Conservation (phyloP, 2,797 vertebrate species). For the Spheniscus humboldti region DNA sequence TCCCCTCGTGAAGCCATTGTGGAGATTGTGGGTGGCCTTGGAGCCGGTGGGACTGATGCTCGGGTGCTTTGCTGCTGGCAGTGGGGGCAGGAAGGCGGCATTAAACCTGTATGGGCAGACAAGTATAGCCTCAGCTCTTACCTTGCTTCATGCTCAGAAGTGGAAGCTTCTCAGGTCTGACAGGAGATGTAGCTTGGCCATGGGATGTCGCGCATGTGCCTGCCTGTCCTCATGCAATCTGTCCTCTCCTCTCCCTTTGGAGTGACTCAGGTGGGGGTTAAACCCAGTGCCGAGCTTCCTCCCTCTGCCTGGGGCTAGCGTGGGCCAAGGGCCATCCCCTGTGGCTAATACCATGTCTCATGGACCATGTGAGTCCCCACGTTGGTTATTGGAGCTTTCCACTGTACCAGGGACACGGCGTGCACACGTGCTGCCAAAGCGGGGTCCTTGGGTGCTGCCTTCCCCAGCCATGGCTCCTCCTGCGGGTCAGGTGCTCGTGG, state of each 20-base stretch:
- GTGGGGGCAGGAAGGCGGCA: neutral
- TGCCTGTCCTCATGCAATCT: neutral
- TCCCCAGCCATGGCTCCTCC: accelerated
- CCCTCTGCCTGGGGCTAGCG: neutral
- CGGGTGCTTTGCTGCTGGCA: neutral
- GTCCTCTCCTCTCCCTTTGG: neutral
- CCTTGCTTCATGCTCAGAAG: neutral
- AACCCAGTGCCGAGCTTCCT: neutral
- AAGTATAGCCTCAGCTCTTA: neutral
- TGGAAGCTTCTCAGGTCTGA: neutral
- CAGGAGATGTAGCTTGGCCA: neutral
- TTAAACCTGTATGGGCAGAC: neutral
- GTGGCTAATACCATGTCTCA: neutral
- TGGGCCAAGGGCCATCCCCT: neutral
- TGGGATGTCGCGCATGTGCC: neutral
- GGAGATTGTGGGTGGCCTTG: neutral
- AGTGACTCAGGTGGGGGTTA: neutral
- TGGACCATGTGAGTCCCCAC: neutral
- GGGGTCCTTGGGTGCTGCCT: neutral
- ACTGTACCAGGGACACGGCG: accelerated
- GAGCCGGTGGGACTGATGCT: neutral
- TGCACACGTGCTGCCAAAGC: neutral
- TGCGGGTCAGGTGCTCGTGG: accelerated
- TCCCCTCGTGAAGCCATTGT: accelerated
- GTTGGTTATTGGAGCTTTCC: accelerated